These are phyloP conservation scores for Trichosurus vulpecula DNA, from an alignment of 2,797 vertebrate species.

Conservation along the genomic window DNA sequence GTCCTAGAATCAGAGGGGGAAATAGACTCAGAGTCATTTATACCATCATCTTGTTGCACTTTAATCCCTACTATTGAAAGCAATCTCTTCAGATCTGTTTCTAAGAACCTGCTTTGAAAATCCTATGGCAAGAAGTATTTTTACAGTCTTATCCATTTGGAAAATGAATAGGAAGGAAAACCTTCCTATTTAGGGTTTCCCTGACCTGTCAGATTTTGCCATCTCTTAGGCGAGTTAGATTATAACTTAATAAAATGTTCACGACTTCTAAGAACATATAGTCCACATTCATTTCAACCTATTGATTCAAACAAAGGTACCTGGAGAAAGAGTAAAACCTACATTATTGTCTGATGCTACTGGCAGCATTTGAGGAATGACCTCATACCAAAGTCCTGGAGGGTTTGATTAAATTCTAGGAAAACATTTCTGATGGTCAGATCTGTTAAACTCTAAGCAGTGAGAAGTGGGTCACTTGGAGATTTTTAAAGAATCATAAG, in stretches of 20 bases:
- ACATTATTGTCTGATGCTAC: slow-evolving; percentile 22
- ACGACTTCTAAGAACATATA: not conserved
- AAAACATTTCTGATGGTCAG: slow-evolving; percentile 66
- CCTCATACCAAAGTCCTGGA: not conserved
- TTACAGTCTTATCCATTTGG: slow-evolving; percentile 47
- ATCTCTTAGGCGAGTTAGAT: slow-evolving; percentile 55
- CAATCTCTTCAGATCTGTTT: slow-evolving; percentile 49
- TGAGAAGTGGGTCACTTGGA: slow-evolving; percentile 74
- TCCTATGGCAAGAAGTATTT: slow-evolving; percentile 62
- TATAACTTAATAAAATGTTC: slow-evolving; percentile 42
- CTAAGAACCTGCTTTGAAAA: slow-evolving; percentile 55
- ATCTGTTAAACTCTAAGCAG: slow-evolving; percentile 66
- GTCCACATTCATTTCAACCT: slow-evolving; percentile 26
- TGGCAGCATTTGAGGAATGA: slow-evolving; percentile 15
- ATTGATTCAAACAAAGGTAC: slow-evolving; percentile 47
- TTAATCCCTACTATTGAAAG: slow-evolving; percentile 55
- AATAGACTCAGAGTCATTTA: slow-evolving; percentile 64
- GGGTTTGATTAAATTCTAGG: slow-evolving; percentile 1
- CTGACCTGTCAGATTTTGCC: slow-evolving; percentile 57
- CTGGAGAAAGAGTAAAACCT: slow-evolving; percentile 19
- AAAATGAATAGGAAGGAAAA: slow-evolving; percentile 1
- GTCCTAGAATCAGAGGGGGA: slow-evolving; percentile 55
- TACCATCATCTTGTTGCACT: slow-evolving; percentile 50
- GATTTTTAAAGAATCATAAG: slow-evolving; percentile 78
- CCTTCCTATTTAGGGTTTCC: slow-evolving; percentile 32